Evolutionary conservation across 2,113 vertebrate species (phyloP), one percentile per base, ranked within the genome.

Genomic region (Lepus europaeus): DNA sequence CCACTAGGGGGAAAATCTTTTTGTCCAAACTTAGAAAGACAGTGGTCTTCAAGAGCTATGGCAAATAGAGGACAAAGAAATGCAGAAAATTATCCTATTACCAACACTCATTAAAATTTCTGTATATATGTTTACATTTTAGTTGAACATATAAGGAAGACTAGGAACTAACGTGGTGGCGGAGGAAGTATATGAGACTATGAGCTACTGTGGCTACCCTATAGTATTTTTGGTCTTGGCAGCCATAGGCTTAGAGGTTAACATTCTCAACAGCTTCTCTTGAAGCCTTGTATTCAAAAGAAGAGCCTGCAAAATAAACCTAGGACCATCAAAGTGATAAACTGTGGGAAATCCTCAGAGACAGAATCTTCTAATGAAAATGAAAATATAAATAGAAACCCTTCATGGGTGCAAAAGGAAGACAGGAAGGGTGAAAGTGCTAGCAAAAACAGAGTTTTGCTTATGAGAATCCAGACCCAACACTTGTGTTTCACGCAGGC

Each of bases 211-310:
- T 9, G 27, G 66, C 14, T 63, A 4, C 27, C 4, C 6, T n/a
- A 10, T 2, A 6, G 3, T 68, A 33, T 78, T 73, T 29, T 64
- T 79, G 51, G 19, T 87, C 14, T 72, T 17, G 7, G 5, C n/a
- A 25, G 63, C 22, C 31, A 74, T 11, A 63, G 19, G 7, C 25
- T 92, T 16, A 3, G 33, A 76, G 6, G 73, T 78, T 73, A 56
- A 63, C n/a, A 49, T 66, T 5, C 4, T 70, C 25, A 86, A 61
- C 7, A 49, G 72, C 51, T 86, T 45, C 36, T 36, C 85, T 70
- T 86, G 66, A 86, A 92, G 25, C 19, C 87, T 87, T 91, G 49
- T 23, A 49, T 80, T 76, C 16, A 69, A 49, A 93, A 84, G 56
- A 84, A 45, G 23, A 56, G 19, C 3, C 5, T 31, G 45, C 59